phyloP scores from a whole-genome alignment of 92 coral and sea anemone species.

The Paramuricea clavata region DNA sequence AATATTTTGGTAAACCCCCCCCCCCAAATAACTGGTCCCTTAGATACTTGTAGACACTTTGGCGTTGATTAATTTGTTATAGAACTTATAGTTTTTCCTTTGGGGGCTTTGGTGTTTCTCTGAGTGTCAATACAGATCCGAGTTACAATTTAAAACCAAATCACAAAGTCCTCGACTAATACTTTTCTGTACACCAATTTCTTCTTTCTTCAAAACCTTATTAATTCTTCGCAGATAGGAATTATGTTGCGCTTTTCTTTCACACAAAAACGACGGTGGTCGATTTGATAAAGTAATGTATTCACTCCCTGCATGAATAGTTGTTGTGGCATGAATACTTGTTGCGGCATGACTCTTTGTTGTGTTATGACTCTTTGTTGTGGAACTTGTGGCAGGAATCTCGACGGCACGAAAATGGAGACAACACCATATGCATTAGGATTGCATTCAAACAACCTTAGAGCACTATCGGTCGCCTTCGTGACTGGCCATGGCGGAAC shows the following conservation, averaged over 20 bases:
- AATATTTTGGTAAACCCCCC: too few relatives aligned
- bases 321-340: conserved; percentile 41
- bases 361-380: conserved; percentile 22
- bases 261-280: conserved; percentile 55
- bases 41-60: too few relatives aligned
- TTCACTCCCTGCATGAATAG: conserved; percentile 11
- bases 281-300: conserved; percentile 8
- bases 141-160: too few relatives aligned
- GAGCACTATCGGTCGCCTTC: conserved; percentile 50
- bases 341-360: conserved; percentile 51
- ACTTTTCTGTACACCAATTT: too few relatives aligned
- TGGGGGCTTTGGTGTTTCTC: too few relatives aligned
- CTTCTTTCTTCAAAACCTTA: too few relatives aligned
- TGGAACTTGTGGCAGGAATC: conserved; percentile 9
- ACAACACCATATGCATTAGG: conserved; percentile 38
- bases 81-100: too few relatives aligned
- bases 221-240: background rate
- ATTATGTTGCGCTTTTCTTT: conserved; percentile 24
- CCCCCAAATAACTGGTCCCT: too few relatives aligned
- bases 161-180: too few relatives aligned
- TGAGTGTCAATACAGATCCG: too few relatives aligned
- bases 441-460: background rate
- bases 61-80: too few relatives aligned
- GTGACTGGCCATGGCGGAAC: background rate
- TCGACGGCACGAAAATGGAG: conserved; percentile 67